Conservation (phyloP, 2,888 invertebrate genomes). For the Coelopa pilipes region DNA sequence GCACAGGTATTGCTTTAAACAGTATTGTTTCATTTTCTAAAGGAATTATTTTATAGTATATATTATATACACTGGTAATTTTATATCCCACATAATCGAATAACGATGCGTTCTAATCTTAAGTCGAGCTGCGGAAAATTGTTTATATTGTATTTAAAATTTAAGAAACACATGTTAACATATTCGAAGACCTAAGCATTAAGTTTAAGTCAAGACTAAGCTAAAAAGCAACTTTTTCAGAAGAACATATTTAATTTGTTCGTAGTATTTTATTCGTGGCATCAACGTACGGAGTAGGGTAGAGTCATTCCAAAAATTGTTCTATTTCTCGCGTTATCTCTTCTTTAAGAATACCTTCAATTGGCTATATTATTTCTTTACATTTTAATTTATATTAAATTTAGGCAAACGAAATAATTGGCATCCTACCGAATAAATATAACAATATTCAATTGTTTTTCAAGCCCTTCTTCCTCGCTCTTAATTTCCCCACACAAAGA, state of each 20-base stretch:
- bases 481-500: background rate
- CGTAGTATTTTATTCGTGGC: too few relatives aligned
- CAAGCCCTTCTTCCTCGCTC: background rate
- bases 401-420: conserved; percentile 27
- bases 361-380: conserved; percentile 17
- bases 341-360: background rate
- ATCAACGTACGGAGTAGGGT: too few relatives aligned
- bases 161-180: conserved; percentile 7
- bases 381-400: conserved; percentile 28
- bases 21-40: conserved; percentile 14
- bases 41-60: too few relatives aligned
- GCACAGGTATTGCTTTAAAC: conserved; percentile 7
- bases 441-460: background rate
- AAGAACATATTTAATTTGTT: too few relatives aligned
- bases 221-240: too few relatives aligned
- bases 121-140: too few relatives aligned
- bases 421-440: background rate
- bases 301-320: too few relatives aligned
- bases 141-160: background rate
- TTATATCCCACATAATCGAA: conserved; percentile 4
- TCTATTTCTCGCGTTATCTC: too few relatives aligned
- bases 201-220: too few relatives aligned
- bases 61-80: background rate
- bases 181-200: too few relatives aligned
- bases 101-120: background rate